phyloP scores from a whole-genome alignment of 2,888 invertebrate species.

The Erannis defoliaria region DNA sequence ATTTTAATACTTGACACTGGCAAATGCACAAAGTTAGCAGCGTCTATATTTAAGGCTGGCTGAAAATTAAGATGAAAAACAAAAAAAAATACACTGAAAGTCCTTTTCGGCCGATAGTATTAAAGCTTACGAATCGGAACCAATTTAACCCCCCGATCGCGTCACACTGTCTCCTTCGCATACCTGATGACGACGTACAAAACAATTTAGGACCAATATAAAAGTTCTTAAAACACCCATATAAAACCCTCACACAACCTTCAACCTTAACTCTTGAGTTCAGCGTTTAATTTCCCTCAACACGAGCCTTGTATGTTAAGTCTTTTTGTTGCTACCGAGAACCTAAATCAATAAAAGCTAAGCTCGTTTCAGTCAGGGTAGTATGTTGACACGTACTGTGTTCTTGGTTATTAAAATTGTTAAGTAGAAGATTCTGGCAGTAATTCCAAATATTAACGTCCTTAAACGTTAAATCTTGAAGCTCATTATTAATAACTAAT shows the following conservation, averaged over 20 bases:
- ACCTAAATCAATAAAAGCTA: slow-evolving; percentile 27
- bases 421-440: slow-evolving; percentile 15
- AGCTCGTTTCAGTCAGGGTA: slow-evolving; percentile 17
- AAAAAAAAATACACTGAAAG: not conserved
- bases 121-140: slow-evolving; percentile 46
- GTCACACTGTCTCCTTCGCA: slow-evolving; percentile 49
- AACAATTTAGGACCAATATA: slow-evolving; percentile 54
- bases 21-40: too few relatives aligned
- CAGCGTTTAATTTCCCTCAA: slow-evolving; percentile 7
- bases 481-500: not conserved
- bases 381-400: slow-evolving; percentile 17
- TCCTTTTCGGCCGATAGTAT: not conserved
- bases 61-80: not conserved
- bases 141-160: slow-evolving; percentile 52
- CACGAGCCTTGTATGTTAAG: not conserved
- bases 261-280: not conserved
- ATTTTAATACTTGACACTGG: too few relatives aligned
- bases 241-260: not conserved
- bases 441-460: slow-evolving; percentile 4
- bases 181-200: slow-evolving; percentile 61
- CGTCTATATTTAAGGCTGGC: too few relatives aligned
- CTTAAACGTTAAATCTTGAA: slow-evolving; percentile 3
- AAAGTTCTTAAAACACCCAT: slow-evolving; percentile 33
- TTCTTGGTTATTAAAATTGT: slow-evolving; percentile 27
- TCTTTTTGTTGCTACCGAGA: slow-evolving; percentile 1